Conservation (phyloP, 2,888 invertebrate genomes). For the Drosophila longiperda region DNA sequence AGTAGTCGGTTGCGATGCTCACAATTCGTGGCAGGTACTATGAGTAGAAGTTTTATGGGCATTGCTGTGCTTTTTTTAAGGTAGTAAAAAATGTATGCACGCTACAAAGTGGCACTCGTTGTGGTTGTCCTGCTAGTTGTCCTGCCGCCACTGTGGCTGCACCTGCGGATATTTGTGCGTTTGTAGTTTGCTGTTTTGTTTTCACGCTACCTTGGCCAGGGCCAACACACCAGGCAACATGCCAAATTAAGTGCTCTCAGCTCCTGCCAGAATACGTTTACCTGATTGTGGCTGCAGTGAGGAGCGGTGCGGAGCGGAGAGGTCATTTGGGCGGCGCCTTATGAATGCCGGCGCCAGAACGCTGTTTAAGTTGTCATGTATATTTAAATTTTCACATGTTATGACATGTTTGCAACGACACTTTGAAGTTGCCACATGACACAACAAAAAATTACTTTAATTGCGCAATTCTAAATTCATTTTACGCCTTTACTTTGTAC, state of each 20-base stretch:
- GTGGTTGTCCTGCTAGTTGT: constrained; percentile 52
- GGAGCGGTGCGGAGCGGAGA: neutral
- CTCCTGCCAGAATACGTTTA: constrained; percentile 21
- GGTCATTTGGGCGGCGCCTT: constrained; percentile 25
- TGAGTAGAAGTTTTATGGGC: constrained; percentile 68
- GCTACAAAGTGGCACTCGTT: constrained; percentile 61
- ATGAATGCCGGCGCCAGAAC: constrained; percentile 38
- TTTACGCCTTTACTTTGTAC: neutral
- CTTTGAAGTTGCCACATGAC: constrained; percentile 52
- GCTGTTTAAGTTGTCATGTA: constrained; percentile 76
- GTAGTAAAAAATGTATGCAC: constrained; percentile 70
- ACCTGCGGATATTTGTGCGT: constrained; percentile 54
- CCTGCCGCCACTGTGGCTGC: constrained; percentile 69
- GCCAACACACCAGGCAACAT: constrained; percentile 57
- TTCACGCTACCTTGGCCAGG: constrained; percentile 59
- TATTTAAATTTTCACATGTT: constrained; percentile 77
- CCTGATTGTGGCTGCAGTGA: neutral
- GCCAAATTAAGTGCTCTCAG: constrained; percentile 74
- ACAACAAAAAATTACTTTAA: constrained; percentile 3
- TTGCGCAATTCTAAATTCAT: neutral
- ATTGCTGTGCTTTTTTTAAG: constrained; percentile 48
- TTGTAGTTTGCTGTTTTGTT: constrained; percentile 27
- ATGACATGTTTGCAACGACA: constrained; percentile 65
- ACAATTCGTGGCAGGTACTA: constrained; percentile 50
- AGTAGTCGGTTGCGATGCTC: constrained; percentile 36